These are phyloP conservation scores for Promerops cafer DNA, from an alignment of 2,113 vertebrate genomes.

Conservation along the genomic window DNA sequence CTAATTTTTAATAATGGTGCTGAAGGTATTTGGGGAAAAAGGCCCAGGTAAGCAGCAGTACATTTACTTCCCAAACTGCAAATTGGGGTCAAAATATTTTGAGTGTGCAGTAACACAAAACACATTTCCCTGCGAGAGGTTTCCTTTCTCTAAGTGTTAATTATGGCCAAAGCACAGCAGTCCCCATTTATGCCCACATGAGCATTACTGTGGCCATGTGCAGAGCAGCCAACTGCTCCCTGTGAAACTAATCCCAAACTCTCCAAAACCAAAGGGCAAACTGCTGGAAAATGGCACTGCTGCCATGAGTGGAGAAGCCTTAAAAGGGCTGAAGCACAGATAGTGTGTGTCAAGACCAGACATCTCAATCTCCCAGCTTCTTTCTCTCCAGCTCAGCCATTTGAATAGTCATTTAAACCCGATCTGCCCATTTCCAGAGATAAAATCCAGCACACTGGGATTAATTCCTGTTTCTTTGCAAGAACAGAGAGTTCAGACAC, in stretches of 20 bases:
- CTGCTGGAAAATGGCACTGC: background rate
- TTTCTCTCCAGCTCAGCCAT: background rate
- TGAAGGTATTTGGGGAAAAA: background rate
- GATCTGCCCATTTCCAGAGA: background rate
- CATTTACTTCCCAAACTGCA: background rate
- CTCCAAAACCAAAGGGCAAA: background rate
- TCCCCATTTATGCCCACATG: background rate
- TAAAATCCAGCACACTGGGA: background rate
- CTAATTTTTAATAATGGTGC: background rate
- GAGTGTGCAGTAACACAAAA: background rate
- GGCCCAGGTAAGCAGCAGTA: background rate
- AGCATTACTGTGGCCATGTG: background rate
- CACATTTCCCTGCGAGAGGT: background rate
- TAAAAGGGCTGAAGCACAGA: background rate
- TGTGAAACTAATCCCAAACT: background rate
- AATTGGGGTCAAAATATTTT: background rate
- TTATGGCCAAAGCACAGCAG: background rate
- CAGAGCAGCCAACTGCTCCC: background rate
- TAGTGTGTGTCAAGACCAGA: accelerated
- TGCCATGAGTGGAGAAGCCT: background rate
- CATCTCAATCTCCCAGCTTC: background rate
- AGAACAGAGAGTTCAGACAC: background rate
- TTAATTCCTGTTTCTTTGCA: background rate
- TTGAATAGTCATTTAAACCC: background rate
- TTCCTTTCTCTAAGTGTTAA: background rate